These are phyloP conservation scores for Tachypleus tridentatus DNA, from an alignment of 1,140 invertebrate species.

Conservation along the genomic window DNA sequence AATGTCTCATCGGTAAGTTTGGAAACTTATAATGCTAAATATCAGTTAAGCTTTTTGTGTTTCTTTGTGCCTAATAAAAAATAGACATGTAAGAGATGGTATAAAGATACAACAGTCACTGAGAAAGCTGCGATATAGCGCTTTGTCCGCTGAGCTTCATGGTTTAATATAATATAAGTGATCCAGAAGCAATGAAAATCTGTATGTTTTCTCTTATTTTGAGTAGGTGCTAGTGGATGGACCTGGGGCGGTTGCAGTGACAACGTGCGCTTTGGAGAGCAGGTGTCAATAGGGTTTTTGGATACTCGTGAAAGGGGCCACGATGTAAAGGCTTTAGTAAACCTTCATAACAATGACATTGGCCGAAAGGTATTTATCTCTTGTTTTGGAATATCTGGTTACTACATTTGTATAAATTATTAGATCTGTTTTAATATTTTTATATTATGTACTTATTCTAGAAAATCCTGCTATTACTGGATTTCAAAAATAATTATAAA, in stretches of 20 bases:
- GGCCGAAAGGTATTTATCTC: constrained; percentile 35
- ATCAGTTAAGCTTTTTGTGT: no score
- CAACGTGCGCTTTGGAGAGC: constrained; percentile 78
- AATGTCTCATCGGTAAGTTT: no score
- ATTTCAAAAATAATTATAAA: background rate
- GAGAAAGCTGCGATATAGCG: no score
- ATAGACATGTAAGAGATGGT: no score
- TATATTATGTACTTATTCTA: constrained; percentile 5
- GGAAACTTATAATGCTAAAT: no score
- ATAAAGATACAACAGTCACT: no score
- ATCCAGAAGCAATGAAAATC: no score
- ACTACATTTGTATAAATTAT: background rate
- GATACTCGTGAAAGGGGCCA: constrained; percentile 39
- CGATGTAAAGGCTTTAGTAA: constrained; percentile 34
- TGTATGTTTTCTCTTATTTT: background rate
- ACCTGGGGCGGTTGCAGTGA: constrained; percentile 92
- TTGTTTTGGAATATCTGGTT: background rate
- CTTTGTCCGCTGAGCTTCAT: no score
- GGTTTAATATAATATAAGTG: no score
- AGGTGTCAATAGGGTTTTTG: constrained; percentile 73
- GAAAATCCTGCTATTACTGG: constrained; percentile 13
- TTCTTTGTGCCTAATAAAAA: no score
- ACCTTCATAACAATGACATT: constrained; percentile 40
- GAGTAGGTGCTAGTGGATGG: constrained; percentile 43
- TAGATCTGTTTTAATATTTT: background rate